Conservation (phyloP, 2,888 invertebrate species). For the Lobophora halterata region DNA sequence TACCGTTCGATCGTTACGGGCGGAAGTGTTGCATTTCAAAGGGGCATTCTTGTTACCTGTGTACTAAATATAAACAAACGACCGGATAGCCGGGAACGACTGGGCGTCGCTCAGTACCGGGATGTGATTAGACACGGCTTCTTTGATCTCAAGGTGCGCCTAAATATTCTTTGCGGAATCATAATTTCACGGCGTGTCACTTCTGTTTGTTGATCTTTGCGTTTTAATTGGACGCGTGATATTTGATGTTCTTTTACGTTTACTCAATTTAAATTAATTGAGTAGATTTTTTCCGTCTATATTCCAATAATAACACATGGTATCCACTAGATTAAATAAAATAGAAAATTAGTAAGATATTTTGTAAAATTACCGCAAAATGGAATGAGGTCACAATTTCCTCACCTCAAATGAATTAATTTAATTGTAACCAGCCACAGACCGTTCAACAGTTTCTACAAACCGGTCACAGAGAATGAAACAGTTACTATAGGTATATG, state of each 20-base stretch:
- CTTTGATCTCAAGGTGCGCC: conserved; percentile 58
- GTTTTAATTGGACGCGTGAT: conserved; percentile 12
- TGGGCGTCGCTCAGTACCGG: conserved; percentile 30
- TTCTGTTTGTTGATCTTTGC: conserved; percentile 18
- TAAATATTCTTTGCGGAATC: conserved; percentile 37
- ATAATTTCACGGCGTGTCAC: conserved; percentile 14
- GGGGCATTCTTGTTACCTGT: conserved; percentile 79
- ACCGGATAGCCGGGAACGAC: conserved; percentile 40
- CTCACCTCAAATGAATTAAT: conserved; percentile 4
- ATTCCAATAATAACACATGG: too few relatives aligned
- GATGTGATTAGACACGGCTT: conserved; percentile 54
- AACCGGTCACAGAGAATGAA: too few relatives aligned
- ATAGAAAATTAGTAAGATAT: too few relatives aligned
- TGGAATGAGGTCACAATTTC: conserved; percentile 1
- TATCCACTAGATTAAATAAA: too few relatives aligned
- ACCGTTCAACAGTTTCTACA: not conserved
- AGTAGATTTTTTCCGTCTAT: too few relatives aligned
- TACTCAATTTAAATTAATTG: too few relatives aligned
- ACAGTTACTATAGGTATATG: not conserved
- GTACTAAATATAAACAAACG: conserved; percentile 63
- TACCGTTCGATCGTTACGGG: conserved; percentile 55
- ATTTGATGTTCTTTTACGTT: not conserved
- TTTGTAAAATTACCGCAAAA: not conserved
- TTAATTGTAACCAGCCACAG: conserved; percentile 2
- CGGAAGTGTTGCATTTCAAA: conserved; percentile 78